phyloP scores from a whole-genome alignment of 30 jellyfish, hydroid and myxozoan genomes.

The Aurelia aurita complex sp. Pacific region DNA sequence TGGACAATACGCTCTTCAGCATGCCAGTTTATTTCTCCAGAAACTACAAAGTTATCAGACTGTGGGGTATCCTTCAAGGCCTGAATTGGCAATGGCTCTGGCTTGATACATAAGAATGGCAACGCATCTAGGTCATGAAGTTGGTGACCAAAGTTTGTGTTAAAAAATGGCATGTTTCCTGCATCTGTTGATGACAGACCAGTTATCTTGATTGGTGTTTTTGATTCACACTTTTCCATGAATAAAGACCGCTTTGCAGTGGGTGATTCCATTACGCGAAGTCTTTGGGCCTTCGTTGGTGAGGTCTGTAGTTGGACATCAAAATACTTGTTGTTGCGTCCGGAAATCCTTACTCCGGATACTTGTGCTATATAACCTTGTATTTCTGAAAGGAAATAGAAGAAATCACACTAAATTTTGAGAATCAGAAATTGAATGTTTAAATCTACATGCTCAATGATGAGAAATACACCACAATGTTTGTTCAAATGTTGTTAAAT shows the following conservation, averaged over 20 bases:
- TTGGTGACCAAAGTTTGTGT: slow-evolving; percentile 1
- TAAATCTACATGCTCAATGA: too few species aligned
- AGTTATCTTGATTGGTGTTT: slow-evolving; percentile 5
- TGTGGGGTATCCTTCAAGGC: slow-evolving; percentile 12
- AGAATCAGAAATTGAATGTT: too few species aligned
- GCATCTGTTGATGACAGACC: neutral
- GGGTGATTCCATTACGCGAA: neutral
- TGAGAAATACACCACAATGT: too few species aligned
- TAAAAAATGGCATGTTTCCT: slow-evolving; percentile 12
- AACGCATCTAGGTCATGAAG: neutral
- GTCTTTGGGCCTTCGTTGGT: neutral
- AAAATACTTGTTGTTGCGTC: slow-evolving; percentile 7
- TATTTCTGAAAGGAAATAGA: slow-evolving; percentile 2
- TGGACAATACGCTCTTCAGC: slow-evolving; percentile 4
- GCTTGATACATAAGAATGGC: neutral
- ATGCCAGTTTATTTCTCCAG: slow-evolving; percentile 8
- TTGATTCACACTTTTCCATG: slow-evolving; percentile 7
- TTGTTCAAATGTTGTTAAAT: too few species aligned
- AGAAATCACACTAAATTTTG: too few species aligned
- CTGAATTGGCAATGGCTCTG: slow-evolving; percentile 3
- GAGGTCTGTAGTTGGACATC: slow-evolving; percentile 8
- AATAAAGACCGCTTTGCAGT: neutral
- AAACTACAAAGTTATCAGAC: slow-evolving; percentile 3
- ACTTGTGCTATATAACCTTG: slow-evolving; percentile 19
- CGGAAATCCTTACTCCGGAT: slow-evolving; percentile 4